Evolutionary conservation across 2,113 vertebrate genomes (phyloP).

Genomic region (Salvelinus sp.): DNA sequence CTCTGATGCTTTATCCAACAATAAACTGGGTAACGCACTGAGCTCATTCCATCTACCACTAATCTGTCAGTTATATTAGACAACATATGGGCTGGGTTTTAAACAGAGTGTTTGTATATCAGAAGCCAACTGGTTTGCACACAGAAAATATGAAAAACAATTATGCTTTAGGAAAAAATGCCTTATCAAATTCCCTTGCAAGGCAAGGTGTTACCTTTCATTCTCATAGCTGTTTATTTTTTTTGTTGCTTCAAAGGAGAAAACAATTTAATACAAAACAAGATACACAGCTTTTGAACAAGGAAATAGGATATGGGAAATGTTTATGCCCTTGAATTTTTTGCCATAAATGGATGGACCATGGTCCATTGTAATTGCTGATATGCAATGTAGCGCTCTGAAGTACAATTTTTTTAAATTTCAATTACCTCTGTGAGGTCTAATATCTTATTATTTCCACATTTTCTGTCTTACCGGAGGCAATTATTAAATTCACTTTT

Average conservation of each 20-base stretch:
- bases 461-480: conserved; percentile 20
- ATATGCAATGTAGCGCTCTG: conserved; percentile 1
- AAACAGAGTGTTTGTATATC: too few species aligned
- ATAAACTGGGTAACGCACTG: too few species aligned
- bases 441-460: conserved; percentile 8
- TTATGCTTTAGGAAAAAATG: too few species aligned
- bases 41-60: too few species aligned
- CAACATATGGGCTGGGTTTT: too few species aligned
- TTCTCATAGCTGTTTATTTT: too few species aligned
- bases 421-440: conserved; percentile 26
- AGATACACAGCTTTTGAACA: not conserved
- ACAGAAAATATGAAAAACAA: too few species aligned
- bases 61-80: too few species aligned
- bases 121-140: too few species aligned
- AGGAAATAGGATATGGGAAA: conserved; percentile 18
- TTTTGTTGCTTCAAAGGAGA: not conserved
- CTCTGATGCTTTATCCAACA: too few species aligned
- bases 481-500: conserved; percentile 33
- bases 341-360: conserved; percentile 18
- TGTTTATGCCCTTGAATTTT: not conserved
- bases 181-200: too few species aligned
- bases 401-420: conserved; percentile 5
- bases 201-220: too few species aligned
- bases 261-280: not conserved
- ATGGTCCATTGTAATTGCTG: conserved; percentile 29